A percentile compares a stretch with the other conserved stretches of the same genome.
phyloP scores from a whole-genome alignment of 2,888 invertebrate species.

The Lysandra bellargus region DNA sequence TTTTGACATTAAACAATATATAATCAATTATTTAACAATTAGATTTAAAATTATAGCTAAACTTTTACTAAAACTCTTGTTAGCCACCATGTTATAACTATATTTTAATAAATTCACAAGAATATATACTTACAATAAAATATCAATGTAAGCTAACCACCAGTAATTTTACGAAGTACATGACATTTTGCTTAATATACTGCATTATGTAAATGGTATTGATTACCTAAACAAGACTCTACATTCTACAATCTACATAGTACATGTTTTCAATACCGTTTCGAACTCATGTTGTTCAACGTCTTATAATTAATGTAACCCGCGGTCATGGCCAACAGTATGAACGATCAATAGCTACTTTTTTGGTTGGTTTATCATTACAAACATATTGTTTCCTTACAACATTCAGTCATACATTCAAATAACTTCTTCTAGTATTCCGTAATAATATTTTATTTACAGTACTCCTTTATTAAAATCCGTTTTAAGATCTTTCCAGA shows the following conservation, averaged over 20 bases:
- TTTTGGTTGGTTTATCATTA: not conserved
- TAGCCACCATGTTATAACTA: too few relatives aligned
- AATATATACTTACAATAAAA: not conserved
- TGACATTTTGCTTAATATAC: not conserved
- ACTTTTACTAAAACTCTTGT: too few relatives aligned
- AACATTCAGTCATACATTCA: not conserved
- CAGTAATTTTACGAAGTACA: not conserved
- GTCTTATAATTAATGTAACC: not conserved
- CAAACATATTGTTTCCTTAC: not conserved
- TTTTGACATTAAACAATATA: too few relatives aligned
- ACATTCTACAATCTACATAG: not conserved
- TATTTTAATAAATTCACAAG: not conserved
- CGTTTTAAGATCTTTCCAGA: conserved; percentile 89
- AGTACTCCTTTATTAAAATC: conserved; percentile 58
- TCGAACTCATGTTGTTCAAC: not conserved
- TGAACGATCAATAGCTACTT: not conserved
- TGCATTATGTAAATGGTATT: not conserved
- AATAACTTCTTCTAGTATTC: not conserved
- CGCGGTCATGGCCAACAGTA: not conserved
- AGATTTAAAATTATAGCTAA: too few relatives aligned
- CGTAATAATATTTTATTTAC: not conserved
- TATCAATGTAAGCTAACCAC: not conserved
- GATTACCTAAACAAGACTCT: not conserved
- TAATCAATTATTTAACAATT: too few relatives aligned
- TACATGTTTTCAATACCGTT: not conserved